Base-by-base conservation (phyloP, 2,113 vertebrate species). In the Plecotus auritus region DNA sequence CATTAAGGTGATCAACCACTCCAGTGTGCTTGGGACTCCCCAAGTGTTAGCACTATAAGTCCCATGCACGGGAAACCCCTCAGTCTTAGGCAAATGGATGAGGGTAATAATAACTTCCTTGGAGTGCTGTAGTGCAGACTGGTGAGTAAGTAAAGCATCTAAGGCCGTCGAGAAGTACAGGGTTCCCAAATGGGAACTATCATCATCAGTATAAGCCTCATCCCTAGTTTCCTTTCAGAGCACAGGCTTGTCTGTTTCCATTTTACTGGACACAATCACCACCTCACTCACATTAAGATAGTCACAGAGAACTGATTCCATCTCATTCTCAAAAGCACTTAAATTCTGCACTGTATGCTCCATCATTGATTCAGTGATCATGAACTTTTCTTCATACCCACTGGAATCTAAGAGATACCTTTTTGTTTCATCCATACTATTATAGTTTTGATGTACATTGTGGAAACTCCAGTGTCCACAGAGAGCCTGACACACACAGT, bases 261-360 rank as follows among this genome's bases (percentile, higher is more conserved):
- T 95, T 97, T 93, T 82, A 88, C 74, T 95, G 77, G 91, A 80
- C 30, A 76, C 61, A 83, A 85, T 96, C 84, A 88, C 70, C 91
- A 94, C 82, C 86, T 95, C 51, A 64, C n/a, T 32, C 88, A 26
- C 70, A 87, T 72, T 42, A 17, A 40, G n/a, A 87, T 49, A 89
- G 70, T 89, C 64, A 85, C n/a, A 73, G 59, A 6, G 90, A 91
- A 95, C 82, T 74, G 85, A 85, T 85, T 66, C 95, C 73, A 84
- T 91, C 16, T 35, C 87, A 35, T 86, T 92, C 74, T 49, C 73
- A 69, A 74, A 92, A 91, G 40, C 37, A 26, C 83, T 10, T 91
- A 47, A 2, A 70, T 49, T 84, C 76, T 47, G 28, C 32, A 30
- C 5, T 90, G 73, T 28, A 54, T 56, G 96, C 35, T 89, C 59